Evolutionary conservation across 2,113 vertebrate species (phyloP), one percentile per base, ranked within the genome.

Genomic region (Triplophysa rosa): DNA sequence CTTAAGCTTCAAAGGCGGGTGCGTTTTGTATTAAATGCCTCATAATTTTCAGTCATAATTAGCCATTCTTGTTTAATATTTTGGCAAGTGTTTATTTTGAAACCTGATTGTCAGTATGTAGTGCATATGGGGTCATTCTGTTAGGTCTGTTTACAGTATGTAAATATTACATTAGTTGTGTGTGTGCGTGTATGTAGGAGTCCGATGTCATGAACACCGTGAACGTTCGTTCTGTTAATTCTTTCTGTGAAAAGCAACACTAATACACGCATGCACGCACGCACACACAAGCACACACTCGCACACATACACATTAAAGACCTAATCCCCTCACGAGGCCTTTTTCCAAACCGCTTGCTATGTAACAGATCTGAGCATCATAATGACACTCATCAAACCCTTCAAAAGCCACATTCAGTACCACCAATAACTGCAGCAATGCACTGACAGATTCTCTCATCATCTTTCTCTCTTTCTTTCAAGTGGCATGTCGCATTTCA

Each of bases 111-210:
- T 4, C 26, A 21, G 5, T 70, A 33, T 52, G 1, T 37, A 21
- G 49, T 58, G 49, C 26, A 58, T 21, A 56, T 58, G 47, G 49
- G 26, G n/a, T 65, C 59, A 24, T 21, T 23, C 7, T 33, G 45
- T 17, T 47, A 40, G 8, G 37, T 69, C 59, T 70, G 11, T 37
- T 79, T 79, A 49, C 66, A n/a, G 26, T 74, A 58, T 82, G 19
- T 64, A 63, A 58, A 62, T 64, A 33, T 19, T 21, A 10, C 26
- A 37, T 75, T 73, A 49, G 14, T 40, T 67, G 21, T 56, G 67
- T 72, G 23, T 77, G 62, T 49, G 73, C 2, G 8, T 40, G 8
- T 40, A 33, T 23, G 33, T 49, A 42, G 71, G 72, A 66, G n/a
- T 23, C 26, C n/a, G 6, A 47, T 70, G 49, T 70, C 49, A n/a